Percentiles rank a stretch among this genome's conserved stretches.
Conservation (phyloP, 2,888 invertebrate genomes). For the Luperina nickerlii region DNA sequence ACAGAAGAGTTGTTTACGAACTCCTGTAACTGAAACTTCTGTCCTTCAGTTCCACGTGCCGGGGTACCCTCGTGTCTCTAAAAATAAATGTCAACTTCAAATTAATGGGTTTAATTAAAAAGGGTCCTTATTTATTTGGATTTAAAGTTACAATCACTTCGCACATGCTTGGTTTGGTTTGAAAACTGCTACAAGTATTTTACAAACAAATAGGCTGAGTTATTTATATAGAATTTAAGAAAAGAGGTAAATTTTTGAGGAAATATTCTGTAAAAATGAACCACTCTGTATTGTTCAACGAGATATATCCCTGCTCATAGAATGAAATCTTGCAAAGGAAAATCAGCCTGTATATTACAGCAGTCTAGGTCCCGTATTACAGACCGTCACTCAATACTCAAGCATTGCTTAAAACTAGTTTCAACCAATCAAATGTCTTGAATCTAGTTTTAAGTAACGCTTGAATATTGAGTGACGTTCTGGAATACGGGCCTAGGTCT, state of each 20-base stretch:
- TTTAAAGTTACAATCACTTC: conserved; percentile 7
- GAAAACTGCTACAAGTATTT: neutral
- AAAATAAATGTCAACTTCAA: conserved; percentile 33
- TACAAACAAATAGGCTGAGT: neutral
- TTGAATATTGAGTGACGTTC: no score
- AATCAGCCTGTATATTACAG: neutral
- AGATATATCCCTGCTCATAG: neutral
- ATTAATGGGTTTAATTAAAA: conserved; percentile 37
- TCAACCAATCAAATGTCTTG: no score
- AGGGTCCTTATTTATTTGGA: conserved; percentile 38
- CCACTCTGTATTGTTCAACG: neutral
- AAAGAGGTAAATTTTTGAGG: no score
- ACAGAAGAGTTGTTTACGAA: conserved; percentile 1
- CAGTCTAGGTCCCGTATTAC: neutral
- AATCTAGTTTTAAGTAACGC: no score
- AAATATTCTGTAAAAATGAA: neutral
- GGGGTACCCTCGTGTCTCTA: neutral
- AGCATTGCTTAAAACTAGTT: no score
- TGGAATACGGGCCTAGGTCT: neutral
- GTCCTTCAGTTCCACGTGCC: conserved; percentile 10
- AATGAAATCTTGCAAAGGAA: neutral
- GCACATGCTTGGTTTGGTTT: neutral
- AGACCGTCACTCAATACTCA: no score
- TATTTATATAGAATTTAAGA: neutral
- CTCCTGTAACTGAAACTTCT: conserved; percentile 14